These are phyloP conservation scores for Nyctibius grandis DNA, from an alignment of 2,797 vertebrate species.

Conservation along the genomic window DNA sequence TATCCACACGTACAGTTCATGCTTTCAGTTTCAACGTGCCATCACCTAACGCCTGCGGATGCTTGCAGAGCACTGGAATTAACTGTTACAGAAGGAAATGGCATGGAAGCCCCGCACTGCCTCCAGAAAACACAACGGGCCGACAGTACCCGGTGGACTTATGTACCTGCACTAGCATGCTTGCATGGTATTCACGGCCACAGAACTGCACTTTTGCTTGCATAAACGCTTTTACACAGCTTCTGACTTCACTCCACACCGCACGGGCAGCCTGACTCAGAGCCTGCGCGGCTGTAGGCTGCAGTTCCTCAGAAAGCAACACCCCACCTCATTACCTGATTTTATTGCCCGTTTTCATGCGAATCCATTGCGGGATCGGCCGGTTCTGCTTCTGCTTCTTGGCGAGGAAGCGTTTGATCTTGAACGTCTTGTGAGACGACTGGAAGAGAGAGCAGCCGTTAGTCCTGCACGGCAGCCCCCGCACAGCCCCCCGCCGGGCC, in stretches of 20 bases:
- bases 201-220: accelerated
- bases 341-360: slow-evolving; percentile 99
- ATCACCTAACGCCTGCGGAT: accelerated
- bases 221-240: accelerated
- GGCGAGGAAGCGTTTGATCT: slow-evolving; percentile 96
- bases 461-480: background rate
- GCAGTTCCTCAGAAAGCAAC: background rate
- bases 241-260: accelerated
- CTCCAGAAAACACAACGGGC: too few relatives aligned
- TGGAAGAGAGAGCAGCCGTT: slow-evolving; percentile 55
- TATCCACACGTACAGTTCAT: accelerated
- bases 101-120: accelerated
- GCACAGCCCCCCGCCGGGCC: background rate
- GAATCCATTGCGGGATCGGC: slow-evolving; percentile 98
- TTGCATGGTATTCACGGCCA: accelerated
- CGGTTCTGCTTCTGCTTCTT: slow-evolving; percentile 99
- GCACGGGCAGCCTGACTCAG: accelerated
- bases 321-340: slow-evolving; percentile 81
- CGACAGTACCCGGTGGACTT: accelerated
- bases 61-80: accelerated
- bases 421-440: slow-evolving; percentile 99
- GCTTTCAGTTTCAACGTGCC: accelerated
- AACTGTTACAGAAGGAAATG: accelerated
- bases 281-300: background rate
- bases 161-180: accelerated